A percentile compares a stretch with the other conserved stretches of the same genome.
Evolutionary conservation across 2,113 vertebrate genomes (phyloP).

Genomic region (Phycodurus eques): DNA sequence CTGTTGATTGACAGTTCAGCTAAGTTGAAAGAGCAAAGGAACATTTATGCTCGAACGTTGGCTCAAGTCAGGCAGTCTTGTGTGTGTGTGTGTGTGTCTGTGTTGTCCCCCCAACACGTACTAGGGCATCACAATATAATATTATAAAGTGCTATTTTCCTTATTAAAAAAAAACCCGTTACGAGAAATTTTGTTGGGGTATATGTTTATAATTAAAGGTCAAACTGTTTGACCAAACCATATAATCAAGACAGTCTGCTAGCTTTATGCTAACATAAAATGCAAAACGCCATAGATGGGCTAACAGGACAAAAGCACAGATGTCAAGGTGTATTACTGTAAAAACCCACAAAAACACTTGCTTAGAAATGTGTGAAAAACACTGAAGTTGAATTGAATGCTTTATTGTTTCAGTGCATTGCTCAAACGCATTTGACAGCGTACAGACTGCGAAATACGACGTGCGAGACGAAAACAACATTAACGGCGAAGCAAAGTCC

Average conservation of each 20-base stretch:
- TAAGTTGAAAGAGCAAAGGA: not conserved
- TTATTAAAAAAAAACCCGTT: too few relatives aligned
- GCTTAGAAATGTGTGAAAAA: too few relatives aligned
- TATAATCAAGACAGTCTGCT: too few relatives aligned
- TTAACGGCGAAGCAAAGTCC: not conserved
- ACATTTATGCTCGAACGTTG: too few relatives aligned
- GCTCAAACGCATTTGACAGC: not conserved
- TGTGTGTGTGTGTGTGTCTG: too few relatives aligned
- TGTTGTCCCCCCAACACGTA: too few relatives aligned
- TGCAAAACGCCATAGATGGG: not conserved
- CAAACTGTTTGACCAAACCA: not conserved
- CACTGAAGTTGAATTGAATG: not conserved
- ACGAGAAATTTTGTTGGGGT: too few relatives aligned
- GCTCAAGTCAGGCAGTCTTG: too few relatives aligned
- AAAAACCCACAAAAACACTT: not conserved
- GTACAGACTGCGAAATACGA: not conserved
- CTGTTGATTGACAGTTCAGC: not conserved
- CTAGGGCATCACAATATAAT: too few relatives aligned
- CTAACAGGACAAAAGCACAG: too few relatives aligned
- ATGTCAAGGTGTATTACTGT: not conserved
- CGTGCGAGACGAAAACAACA: not conserved
- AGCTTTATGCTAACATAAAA: not conserved
- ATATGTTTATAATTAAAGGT: not conserved
- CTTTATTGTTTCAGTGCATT: not conserved
- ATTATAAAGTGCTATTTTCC: too few relatives aligned